Conservation (phyloP, 2,797 vertebrate species). For the Perodicticus potto region DNA sequence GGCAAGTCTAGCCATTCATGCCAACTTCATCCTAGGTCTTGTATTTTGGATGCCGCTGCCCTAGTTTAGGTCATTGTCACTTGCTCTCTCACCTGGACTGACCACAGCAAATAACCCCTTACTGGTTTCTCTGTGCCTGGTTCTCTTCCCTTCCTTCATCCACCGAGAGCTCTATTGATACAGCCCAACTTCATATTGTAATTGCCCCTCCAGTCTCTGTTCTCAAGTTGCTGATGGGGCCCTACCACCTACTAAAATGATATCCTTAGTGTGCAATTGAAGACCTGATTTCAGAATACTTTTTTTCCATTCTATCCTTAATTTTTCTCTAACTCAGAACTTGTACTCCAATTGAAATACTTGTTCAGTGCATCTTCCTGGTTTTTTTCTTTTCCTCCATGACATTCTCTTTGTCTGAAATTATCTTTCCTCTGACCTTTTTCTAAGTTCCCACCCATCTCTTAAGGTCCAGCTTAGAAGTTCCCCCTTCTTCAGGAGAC, state of each 20-base stretch:
- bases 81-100: not conserved
- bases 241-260: not conserved
- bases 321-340: conserved; percentile 22
- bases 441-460: not conserved
- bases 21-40: not conserved
- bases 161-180: not conserved
- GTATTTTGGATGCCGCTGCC: not conserved
- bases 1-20: not conserved
- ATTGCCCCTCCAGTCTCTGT: not conserved
- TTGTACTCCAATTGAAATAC: not conserved
- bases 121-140: not conserved
- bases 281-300: not conserved
- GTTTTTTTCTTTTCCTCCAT: not conserved
- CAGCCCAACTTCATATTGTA: not conserved
- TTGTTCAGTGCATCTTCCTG: not conserved
- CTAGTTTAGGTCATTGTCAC: not conserved
- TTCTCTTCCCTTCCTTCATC: not conserved
- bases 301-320: not conserved
- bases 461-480: not conserved
- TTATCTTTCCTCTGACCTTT: not conserved
- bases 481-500: not conserved
- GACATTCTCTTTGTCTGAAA: not conserved
- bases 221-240: not conserved
- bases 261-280: not conserved
- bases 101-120: not conserved